phyloP scores from a whole-genome alignment of 1,140 invertebrate species.

The Hycleus phaleratus region DNA sequence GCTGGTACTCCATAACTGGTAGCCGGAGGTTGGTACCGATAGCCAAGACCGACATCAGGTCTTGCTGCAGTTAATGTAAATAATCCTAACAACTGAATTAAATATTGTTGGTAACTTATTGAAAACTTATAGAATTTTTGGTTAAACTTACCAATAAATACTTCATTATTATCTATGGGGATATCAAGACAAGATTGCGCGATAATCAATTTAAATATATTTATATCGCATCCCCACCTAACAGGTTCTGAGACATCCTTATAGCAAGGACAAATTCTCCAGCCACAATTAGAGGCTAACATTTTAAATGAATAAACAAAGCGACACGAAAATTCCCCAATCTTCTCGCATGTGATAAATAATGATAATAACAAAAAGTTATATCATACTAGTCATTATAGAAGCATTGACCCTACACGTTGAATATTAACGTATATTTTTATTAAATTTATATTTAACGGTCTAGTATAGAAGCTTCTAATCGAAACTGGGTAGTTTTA shows the following conservation, averaged over 20 bases:
- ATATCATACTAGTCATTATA: too few relatives aligned
- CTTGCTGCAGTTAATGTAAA: background rate
- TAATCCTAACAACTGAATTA: background rate
- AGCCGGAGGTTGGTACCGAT: background rate
- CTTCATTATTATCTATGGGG: background rate
- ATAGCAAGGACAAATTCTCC: slow-evolving; percentile 6
- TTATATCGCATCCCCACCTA: slow-evolving; percentile 10
- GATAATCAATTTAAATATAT: slow-evolving; percentile 1
- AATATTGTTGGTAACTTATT: background rate
- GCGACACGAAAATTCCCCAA: slow-evolving; percentile 3
- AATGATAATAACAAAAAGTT: too few relatives aligned
- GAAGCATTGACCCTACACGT: too few relatives aligned
- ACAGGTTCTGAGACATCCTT: slow-evolving; percentile 7
- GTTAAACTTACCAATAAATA: slow-evolving; percentile 1
- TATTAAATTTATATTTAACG: too few relatives aligned
- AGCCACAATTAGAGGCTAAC: slow-evolving; percentile 2
- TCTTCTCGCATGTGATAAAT: too few relatives aligned
- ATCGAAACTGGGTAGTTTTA: too few relatives aligned
- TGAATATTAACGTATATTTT: too few relatives aligned
- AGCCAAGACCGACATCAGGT: slow-evolving; percentile 1
- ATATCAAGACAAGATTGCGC: too few relatives aligned
- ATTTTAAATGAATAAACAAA: slow-evolving; percentile 8
- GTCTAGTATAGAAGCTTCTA: too few relatives aligned
- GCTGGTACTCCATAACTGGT: slow-evolving; percentile 2
- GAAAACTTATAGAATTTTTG: background rate